Percentiles rank a stretch among this genome's conserved stretches.
Conservation (phyloP, 1,140 invertebrate species). For the Drosophila rhopaloa region DNA sequence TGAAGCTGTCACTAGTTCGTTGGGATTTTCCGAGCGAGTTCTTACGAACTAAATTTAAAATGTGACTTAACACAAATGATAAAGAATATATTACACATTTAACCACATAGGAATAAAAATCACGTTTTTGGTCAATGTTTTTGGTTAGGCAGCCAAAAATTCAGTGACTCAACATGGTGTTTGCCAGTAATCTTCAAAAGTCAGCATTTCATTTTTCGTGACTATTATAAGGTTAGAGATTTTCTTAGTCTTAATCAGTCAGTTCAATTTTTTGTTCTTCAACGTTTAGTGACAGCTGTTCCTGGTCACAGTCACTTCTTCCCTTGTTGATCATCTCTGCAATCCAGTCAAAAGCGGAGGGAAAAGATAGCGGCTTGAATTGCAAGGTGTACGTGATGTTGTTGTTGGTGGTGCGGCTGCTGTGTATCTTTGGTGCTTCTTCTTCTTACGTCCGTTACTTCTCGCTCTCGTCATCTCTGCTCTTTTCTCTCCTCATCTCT, state of each 20-base stretch:
- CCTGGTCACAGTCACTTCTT: slow-evolving; percentile 16
- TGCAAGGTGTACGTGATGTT: slow-evolving; percentile 75
- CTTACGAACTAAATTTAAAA: background rate
- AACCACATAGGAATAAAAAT: background rate
- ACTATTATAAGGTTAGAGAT: background rate
- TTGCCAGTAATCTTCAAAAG: background rate
- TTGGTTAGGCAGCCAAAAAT: background rate
- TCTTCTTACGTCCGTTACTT: slow-evolving; percentile 79
- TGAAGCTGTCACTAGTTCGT: no score
- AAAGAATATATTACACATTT: no score
- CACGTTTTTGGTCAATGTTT: background rate
- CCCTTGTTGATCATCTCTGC: slow-evolving; percentile 33
- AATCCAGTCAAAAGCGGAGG: slow-evolving; percentile 44
- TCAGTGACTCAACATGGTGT: background rate
- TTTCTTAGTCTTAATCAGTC: no score
- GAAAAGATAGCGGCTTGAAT: slow-evolving; percentile 79
- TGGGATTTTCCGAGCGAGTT: no score
- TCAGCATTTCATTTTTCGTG: background rate
- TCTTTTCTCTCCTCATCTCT: slow-evolving; percentile 21
- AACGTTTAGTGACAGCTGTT: background rate
- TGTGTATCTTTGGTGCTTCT: slow-evolving; percentile 78
- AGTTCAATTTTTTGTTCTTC: no score
- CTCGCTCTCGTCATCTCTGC: slow-evolving; percentile 65
- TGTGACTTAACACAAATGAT: no score
- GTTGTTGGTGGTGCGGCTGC: slow-evolving; percentile 45